These are phyloP conservation scores for Corythaixoides concolor DNA, from an alignment of 2,113 vertebrate species.

Conservation along the genomic window DNA sequence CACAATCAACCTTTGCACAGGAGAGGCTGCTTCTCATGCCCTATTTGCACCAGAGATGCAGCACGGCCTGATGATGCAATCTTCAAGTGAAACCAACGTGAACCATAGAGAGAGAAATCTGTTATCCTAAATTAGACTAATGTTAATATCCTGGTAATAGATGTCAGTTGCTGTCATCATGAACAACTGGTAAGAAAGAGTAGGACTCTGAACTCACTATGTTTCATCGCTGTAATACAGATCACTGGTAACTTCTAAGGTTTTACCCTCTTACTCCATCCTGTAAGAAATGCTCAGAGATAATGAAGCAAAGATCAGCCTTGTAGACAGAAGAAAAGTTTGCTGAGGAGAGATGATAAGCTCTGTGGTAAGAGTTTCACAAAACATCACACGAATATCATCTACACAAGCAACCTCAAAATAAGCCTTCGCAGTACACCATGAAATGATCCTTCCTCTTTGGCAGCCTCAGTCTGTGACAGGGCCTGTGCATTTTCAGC, in stretches of 20 bases:
- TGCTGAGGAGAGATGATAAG: not conserved
- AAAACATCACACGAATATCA: not conserved
- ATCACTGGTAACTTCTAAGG: not conserved
- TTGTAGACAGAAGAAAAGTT: not conserved
- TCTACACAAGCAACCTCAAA: not conserved
- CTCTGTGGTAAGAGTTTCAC: not conserved
- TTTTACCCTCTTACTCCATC: not conserved
- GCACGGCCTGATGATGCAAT: not conserved
- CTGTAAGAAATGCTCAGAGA: not conserved
- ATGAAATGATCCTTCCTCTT: not conserved
- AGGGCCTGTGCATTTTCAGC: not conserved
- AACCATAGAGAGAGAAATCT: not conserved
- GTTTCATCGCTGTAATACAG: not conserved
- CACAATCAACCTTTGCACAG: not conserved
- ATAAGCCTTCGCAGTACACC: not conserved
- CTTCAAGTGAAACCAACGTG: not conserved
- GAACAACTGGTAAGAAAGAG: not conserved
- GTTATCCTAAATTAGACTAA: not conserved
- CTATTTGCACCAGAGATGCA: not conserved
- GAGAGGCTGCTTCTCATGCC: not conserved
- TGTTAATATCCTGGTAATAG: not conserved
- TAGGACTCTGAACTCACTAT: not conserved
- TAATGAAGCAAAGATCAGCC: not conserved
- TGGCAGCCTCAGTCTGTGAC: not conserved
- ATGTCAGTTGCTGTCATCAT: not conserved